Evolutionary conservation across 2,113 vertebrate genomes (phyloP).

Genomic region (Nothobranchius kuhntae): DNA sequence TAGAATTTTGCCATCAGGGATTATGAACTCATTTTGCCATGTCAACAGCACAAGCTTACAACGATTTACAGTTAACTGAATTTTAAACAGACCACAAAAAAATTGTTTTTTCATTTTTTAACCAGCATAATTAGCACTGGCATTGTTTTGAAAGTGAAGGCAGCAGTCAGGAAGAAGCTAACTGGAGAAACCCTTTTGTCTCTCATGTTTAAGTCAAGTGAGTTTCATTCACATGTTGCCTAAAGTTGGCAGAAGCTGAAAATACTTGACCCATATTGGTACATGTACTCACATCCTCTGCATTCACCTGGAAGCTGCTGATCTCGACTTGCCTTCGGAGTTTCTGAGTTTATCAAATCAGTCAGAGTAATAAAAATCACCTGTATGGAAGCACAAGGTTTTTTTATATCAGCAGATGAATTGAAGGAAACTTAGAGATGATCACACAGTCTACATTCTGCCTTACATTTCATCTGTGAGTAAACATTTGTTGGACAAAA

Average conservation of each 20-base stretch:
- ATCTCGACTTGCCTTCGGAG: neutral
- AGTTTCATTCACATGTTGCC: neutral
- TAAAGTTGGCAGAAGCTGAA: neutral
- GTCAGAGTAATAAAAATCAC: conserved; percentile 16
- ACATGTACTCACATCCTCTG: neutral
- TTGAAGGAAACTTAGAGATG: neutral
- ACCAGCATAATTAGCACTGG: neutral
- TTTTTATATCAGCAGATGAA: neutral
- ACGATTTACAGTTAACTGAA: conserved; percentile 1
- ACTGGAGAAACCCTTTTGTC: neutral
- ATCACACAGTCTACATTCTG: too few species aligned
- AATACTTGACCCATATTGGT: conserved; percentile 1
- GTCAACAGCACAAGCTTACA: conserved; percentile 9
- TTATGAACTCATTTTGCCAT: conserved; percentile 20
- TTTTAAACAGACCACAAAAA: conserved; percentile 3
- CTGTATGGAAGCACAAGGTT: conserved; percentile 1
- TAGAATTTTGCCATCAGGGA: conserved; percentile 11
- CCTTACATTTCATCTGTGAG: too few species aligned
- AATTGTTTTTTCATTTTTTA: conserved; percentile 13
- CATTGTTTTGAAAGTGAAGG: neutral
- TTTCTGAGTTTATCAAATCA: neutral
- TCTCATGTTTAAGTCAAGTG: neutral
- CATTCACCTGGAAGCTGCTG: conserved; percentile 6
- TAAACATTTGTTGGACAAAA: too few species aligned
- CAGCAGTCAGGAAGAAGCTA: neutral